Percentiles rank a stretch among this genome's conserved stretches.
Conservation (phyloP, 2,888 invertebrate species). For the Cyaniris semiargus region DNA sequence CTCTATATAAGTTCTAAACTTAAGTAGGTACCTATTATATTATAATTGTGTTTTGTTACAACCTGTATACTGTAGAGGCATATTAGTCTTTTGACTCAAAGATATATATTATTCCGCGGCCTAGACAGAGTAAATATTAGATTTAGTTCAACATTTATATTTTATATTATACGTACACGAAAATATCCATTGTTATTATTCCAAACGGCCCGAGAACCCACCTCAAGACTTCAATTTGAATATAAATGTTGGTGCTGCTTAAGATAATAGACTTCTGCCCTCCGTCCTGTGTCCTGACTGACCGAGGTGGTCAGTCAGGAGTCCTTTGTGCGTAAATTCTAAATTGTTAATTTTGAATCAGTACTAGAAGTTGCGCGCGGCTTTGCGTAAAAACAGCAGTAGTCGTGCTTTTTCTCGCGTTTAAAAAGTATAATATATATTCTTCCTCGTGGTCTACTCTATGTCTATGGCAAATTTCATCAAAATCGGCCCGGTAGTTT, state of each 20-base stretch:
- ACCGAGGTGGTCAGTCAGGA: no score
- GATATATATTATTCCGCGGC: background rate
- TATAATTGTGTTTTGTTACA: no score
- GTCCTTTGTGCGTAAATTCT: background rate
- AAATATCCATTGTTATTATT: conserved; percentile 19
- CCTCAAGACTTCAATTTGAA: conserved; percentile 21
- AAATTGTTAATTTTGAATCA: background rate
- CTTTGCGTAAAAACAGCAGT: background rate
- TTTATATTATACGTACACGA: background rate
- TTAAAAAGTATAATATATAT: no score
- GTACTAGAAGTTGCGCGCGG: background rate
- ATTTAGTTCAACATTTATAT: background rate
- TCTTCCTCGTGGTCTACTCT: no score
- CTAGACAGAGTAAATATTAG: background rate
- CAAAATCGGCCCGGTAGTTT: no score
- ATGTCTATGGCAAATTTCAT: no score
- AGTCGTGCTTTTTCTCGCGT: no score
- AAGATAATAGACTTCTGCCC: background rate
- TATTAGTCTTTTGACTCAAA: background rate
- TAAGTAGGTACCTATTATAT: no score
- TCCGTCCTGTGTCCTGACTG: background rate
- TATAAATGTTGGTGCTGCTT: conserved; percentile 7
- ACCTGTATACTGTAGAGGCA: background rate
- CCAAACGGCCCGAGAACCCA: background rate
- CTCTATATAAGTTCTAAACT: no score